These are phyloP conservation scores for Achatina immaculata DNA, from an alignment of 1,140 invertebrate genomes.

Conservation along the genomic window DNA sequence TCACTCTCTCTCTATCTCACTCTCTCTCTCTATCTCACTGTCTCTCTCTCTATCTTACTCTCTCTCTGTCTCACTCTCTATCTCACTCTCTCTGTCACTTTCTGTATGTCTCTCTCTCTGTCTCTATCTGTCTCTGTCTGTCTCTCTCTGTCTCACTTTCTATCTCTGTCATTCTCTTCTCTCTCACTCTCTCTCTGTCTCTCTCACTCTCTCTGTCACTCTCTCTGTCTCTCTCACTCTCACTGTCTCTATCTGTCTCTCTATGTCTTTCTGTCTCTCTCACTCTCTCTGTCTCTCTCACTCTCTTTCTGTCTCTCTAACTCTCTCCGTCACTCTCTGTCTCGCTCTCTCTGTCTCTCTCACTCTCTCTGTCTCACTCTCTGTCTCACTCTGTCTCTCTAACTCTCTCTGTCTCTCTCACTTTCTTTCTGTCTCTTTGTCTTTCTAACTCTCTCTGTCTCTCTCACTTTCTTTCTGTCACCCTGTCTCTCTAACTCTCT, in stretches of 20 bases:
- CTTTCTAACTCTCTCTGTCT: too few species aligned
- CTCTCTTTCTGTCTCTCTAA: slow-evolving; percentile 34
- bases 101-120: neutral
- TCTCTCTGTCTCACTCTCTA: too few species aligned
- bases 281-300: slow-evolving; percentile 31
- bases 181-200: too few species aligned
- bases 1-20: neutral
- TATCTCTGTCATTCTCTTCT: neutral
- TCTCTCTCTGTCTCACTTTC: neutral
- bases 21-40: too few species aligned
- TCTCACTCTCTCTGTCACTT: too few species aligned
- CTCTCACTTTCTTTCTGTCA: too few species aligned
- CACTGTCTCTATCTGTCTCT: neutral
- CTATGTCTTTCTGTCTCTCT: neutral
- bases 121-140: neutral
- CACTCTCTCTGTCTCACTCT: slow-evolving; percentile 11
- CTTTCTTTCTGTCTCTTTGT: too few species aligned
- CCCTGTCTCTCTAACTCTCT: too few species aligned
- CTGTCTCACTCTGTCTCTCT: neutral
- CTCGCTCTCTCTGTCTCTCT: slow-evolving; percentile 22
- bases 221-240: too few species aligned
- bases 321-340: slow-evolving; percentile 33
- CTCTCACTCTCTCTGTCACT: too few species aligned
- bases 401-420: too few species aligned
- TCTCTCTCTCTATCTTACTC: too few species aligned